A percentile compares a stretch with the other conserved stretches of the same genome.
Evolutionary conservation across 2,888 invertebrate genomes (phyloP).

Genomic region (Ophonus ardosiacus): DNA sequence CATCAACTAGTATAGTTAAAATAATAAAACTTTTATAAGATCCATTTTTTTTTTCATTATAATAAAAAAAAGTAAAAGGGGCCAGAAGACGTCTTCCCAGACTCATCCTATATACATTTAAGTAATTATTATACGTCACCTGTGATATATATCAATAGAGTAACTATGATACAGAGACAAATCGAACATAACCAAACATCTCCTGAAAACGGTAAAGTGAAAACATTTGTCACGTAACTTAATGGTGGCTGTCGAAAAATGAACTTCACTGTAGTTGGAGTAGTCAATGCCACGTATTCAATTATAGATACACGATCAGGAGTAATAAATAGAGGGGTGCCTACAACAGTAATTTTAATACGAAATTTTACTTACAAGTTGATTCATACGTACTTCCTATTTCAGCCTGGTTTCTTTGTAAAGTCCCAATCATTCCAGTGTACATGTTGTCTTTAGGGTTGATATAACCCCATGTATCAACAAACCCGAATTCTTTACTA

Average conservation of each 20-base stretch:
- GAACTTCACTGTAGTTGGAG: constrained; percentile 78
- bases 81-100: too few species aligned
- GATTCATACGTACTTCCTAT: constrained; percentile 75
- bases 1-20: too few species aligned
- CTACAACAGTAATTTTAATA: constrained; percentile 66
- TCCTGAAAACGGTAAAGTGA: constrained; percentile 80
- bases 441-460: constrained; percentile 75
- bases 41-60: too few species aligned
- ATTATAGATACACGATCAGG: constrained; percentile 72
- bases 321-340: constrained; percentile 74
- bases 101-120: too few species aligned
- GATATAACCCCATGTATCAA: constrained; percentile 78
- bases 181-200: constrained; percentile 81
- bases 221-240: constrained; percentile 82
- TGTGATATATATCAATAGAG: constrained; percentile 76
- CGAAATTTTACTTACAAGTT: too few species aligned
- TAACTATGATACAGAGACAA: constrained; percentile 76
- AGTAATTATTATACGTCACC: constrained; percentile 70
- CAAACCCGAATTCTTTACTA: constrained; percentile 75
- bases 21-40: too few species aligned
- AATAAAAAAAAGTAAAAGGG: too few species aligned
- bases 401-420: constrained; percentile 78
- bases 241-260: constrained; percentile 83
- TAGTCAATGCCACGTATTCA: constrained; percentile 79
- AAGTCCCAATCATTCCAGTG: constrained; percentile 80